Evolutionary conservation across 2,797 vertebrate genomes (phyloP), one percentile per base, ranked within the genome.

Genomic region (Cuculus canorus): DNA sequence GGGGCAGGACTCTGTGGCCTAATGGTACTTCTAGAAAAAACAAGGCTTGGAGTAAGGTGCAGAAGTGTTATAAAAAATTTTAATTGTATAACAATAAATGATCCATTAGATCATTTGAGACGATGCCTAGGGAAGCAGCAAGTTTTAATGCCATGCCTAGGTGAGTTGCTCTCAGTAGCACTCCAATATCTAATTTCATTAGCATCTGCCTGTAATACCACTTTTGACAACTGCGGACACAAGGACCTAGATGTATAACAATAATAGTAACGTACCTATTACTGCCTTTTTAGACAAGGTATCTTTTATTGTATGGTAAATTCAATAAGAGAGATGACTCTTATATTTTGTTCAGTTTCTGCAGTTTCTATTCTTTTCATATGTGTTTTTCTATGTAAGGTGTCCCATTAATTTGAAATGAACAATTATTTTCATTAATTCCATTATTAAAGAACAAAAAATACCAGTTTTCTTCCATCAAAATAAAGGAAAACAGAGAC

Each of bases 271-370:
- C 7, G n/a, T 28, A 28, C 3, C 2, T 66, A 33, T 85, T 41
- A 57, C 3, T 65, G 13, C 6, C 10, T 37, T 69, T 86, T 37
- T 39, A 66, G 47, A 76, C 19, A 71, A 4, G 41, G 1, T 27
- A 60, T n/a, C 24, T 69, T 82, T 2, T 17, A 33, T 41, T 61
- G 27, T n/a, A 45, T 18, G 21, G 17, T 77, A 92, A 89, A 85
- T n/a, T 3, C 3, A 77, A 16, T 57, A 33, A 37, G 48, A 17
- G 25, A 0, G 2, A 1, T 60, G 28, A 48, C 24, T 72, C 3
- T 39, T 82, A 9, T 48, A 61, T 71, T 68, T 88, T 3, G 4
- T 77, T 85, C n/a, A 4, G 2, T 69, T 85, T 86, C 33, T 57
- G 2, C 10, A 33, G 12, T 43, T 7, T 48, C 23, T 68, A 1